phyloP scores from a whole-genome alignment of 1,140 invertebrate species.

The Drosophila pseudoananassae region DNA sequence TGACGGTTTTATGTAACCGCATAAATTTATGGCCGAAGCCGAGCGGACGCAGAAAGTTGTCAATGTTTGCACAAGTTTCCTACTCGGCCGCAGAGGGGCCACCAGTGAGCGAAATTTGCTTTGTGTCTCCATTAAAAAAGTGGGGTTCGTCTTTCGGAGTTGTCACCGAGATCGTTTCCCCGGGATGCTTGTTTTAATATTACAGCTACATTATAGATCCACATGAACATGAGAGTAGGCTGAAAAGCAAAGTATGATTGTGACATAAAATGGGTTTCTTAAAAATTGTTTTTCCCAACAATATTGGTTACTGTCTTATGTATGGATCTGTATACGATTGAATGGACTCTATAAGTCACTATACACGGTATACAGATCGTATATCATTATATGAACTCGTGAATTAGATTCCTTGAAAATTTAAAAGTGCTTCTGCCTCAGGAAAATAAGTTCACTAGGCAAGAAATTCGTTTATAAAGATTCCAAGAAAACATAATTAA shows the following conservation, averaged over 20 bases:
- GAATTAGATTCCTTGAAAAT: too few relatives aligned
- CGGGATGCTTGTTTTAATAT: slow-evolving; percentile 17
- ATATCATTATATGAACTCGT: too few relatives aligned
- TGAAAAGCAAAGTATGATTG: too few relatives aligned
- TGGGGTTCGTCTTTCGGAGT: slow-evolving; percentile 39
- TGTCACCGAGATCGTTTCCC: slow-evolving; percentile 41
- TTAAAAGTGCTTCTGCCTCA: too few relatives aligned
- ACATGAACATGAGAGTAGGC: background rate
- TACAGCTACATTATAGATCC: slow-evolving; percentile 23
- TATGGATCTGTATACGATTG: too few relatives aligned
- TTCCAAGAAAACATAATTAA: slow-evolving; percentile 42
- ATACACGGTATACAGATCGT: too few relatives aligned
- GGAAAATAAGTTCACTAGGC: too few relatives aligned
- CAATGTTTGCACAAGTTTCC: slow-evolving; percentile 39
- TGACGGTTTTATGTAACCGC: slow-evolving; percentile 48
- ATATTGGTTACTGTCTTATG: too few relatives aligned
- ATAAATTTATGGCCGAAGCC: slow-evolving; percentile 40
- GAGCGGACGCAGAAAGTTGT: slow-evolving; percentile 16
- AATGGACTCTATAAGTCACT: too few relatives aligned
- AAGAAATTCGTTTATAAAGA: background rate
- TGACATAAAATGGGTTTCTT: too few relatives aligned
- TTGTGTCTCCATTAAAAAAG: slow-evolving; percentile 13
- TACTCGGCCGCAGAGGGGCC: background rate
- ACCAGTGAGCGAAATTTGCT: slow-evolving; percentile 26
- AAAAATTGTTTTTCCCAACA: too few relatives aligned